Percentiles rank a stretch among this genome's conserved stretches.
Evolutionary conservation across 1,140 invertebrate genomes (phyloP).

Genomic region (Armadillidium nasatum): DNA sequence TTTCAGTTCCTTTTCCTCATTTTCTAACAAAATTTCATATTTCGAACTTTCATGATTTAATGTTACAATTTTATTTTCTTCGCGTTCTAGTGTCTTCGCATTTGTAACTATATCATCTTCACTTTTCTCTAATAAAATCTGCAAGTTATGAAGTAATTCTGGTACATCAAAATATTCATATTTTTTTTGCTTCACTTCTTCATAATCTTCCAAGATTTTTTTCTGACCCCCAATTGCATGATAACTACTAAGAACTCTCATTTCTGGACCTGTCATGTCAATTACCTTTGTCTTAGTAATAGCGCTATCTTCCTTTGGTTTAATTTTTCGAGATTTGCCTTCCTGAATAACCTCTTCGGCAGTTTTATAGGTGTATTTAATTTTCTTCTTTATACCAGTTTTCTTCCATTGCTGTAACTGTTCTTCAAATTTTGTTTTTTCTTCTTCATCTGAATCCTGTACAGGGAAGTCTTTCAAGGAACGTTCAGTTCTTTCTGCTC

Average conservation of each 20-base stretch:
- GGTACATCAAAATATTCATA: constrained; percentile 62
- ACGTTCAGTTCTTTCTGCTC: constrained; percentile 60
- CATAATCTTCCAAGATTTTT: constrained; percentile 55
- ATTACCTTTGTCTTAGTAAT: constrained; percentile 87
- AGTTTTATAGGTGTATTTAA: constrained; percentile 78
- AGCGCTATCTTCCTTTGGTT: constrained; percentile 38
- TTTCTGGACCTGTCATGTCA: constrained; percentile 95
- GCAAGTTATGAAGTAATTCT: constrained; percentile 87
- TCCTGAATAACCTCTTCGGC: constrained; percentile 89
- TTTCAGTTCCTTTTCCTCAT: constrained; percentile 69
- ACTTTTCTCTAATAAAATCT: constrained; percentile 83
- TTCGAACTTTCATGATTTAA: constrained; percentile 73
- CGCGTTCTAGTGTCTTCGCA: constrained; percentile 68
- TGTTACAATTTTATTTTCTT: constrained; percentile 69
- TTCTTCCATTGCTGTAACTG: constrained; percentile 61
- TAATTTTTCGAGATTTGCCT: constrained; percentile 49
- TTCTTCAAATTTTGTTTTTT: constrained; percentile 59
- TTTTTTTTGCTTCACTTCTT: constrained; percentile 46
- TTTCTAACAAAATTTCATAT: constrained; percentile 63
- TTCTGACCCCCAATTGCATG: constrained; percentile 72
- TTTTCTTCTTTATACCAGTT: constrained; percentile 57
- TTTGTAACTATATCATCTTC: constrained; percentile 92
- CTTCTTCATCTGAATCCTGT: constrained; percentile 58
- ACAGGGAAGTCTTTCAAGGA: constrained; percentile 56
- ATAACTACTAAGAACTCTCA: constrained; percentile 88